These are phyloP conservation scores for Aphidius ervi DNA, from an alignment of 1,140 invertebrate species.

Conservation along the genomic window DNA sequence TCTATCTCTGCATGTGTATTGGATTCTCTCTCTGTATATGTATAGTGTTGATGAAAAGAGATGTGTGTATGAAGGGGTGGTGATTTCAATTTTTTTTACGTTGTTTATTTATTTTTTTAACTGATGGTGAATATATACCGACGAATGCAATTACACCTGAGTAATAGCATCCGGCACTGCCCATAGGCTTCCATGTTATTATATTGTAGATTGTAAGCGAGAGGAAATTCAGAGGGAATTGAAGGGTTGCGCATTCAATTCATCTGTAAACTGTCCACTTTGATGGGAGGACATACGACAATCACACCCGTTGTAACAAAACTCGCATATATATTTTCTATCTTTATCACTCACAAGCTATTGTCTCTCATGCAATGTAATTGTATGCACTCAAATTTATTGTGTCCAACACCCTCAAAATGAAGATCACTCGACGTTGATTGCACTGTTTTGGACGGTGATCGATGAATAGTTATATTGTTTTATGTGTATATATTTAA, in stretches of 20 bases:
- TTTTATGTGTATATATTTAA: conserved; percentile 29
- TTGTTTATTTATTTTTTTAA: conserved; percentile 20
- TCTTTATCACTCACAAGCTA: conserved; percentile 22
- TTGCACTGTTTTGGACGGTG: conserved; percentile 21
- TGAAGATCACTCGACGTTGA: conserved; percentile 42
- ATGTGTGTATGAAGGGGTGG: no score
- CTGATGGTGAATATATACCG: conserved; percentile 22
- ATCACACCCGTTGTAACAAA: conserved; percentile 50
- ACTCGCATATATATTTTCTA: conserved; percentile 12
- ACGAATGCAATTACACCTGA: conserved; percentile 44
- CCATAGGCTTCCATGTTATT: conserved; percentile 27
- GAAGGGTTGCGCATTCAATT: conserved; percentile 36
- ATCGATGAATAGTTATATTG: conserved; percentile 13
- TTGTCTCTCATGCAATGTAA: conserved; percentile 44
- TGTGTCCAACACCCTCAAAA: conserved; percentile 31
- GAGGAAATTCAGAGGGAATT: conserved; percentile 8
- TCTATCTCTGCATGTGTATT: not conserved
- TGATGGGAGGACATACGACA: conserved; percentile 52
- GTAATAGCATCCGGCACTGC: conserved; percentile 34
- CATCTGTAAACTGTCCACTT: conserved; percentile 53
- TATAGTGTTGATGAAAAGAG: no score
- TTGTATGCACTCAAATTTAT: conserved; percentile 43
- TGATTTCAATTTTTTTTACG: not conserved
- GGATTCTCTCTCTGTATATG: no score
- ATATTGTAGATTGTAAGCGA: conserved; percentile 17